Percentiles rank a stretch among this genome's conserved stretches.
These are phyloP conservation scores for Neocloeon triangulifer DNA, from an alignment of 1,140 invertebrate genomes.

Conservation along the genomic window DNA sequence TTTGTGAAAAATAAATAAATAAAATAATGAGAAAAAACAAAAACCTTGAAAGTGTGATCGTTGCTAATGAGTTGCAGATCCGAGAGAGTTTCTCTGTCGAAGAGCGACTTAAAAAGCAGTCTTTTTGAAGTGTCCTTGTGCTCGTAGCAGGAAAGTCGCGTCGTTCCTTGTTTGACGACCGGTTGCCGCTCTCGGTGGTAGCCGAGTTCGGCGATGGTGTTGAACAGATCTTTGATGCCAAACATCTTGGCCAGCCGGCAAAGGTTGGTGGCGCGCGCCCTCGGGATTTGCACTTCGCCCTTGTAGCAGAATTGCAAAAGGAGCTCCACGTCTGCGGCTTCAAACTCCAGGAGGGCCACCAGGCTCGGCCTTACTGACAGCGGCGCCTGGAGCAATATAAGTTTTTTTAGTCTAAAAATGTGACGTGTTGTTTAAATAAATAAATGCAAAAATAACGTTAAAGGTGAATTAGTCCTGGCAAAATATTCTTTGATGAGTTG, in stretches of 20 bases:
- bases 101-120: neutral
- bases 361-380: constrained; percentile 4
- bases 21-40: constrained; percentile 5
- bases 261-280: neutral
- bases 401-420: too few species aligned
- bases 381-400: too few species aligned
- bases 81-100: neutral
- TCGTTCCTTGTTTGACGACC: neutral
- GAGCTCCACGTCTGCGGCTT: constrained; percentile 1
- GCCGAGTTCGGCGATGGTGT: neutral
- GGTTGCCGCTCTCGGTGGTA: neutral
- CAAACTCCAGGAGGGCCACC: constrained; percentile 5
- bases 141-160: neutral
- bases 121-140: neutral
- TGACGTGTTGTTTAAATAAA: too few species aligned
- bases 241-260: constrained; percentile 4
- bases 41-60: too few species aligned
- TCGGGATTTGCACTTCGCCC: constrained; percentile 1
- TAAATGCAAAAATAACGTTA: too few species aligned
- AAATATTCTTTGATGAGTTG: too few species aligned
- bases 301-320: constrained; percentile 7
- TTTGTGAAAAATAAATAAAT: too few species aligned
- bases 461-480: too few species aligned
- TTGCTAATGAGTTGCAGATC: constrained; percentile 1
- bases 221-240: constrained; percentile 2